Evolutionary conservation across 2,113 vertebrate genomes (phyloP), one percentile per base, ranked within the genome.

Genomic region (Neogobius melanostomus): DNA sequence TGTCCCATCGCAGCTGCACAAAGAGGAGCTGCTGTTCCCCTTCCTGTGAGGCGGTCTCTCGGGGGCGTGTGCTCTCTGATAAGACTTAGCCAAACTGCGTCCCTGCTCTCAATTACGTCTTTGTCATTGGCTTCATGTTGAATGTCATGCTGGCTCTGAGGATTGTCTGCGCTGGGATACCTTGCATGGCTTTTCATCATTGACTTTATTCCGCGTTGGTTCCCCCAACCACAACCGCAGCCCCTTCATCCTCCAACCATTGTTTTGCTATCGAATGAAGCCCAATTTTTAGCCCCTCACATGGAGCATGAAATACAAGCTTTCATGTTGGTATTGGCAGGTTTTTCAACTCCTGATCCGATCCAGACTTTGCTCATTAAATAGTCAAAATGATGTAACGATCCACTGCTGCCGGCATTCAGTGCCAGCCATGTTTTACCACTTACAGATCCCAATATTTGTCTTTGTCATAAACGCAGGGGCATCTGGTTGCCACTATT

Each of bases 351-450:
- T 59, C 76, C 68, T 88, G 85, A 91, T 91, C 69, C 45, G 78
- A 82, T 82, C 83, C 89, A 91, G 85, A 75, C 85, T 65, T 53
- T 52, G 69, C 79, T 88, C 85, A 81, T 92, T 89, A 88, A 85
- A 89, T 78, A 11, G 14, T 85, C 77, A 75, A 68, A 71, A 68
- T 90, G 89, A 90, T 86, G 89, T 88, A 86, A 86, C 64, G 59
- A 83, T 85, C 85, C 64, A 51, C 72, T 51, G 72, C 83, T 36
- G 71, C 79, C 64, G 74, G 21, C 17, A 3, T 85, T 69, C 70
- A 71, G 75, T 88, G 87, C 88, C 86, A 91, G 72, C 68, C 85
- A 85, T 85, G 86, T 85, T 91, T 88, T 90, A 91, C 88, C 86
- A 86, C 85, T 85, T 83, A 86, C 69, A 80, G 83, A 77, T 85